Conservation (phyloP, 1,140 invertebrate genomes). For the Babylonia areolata region DNA sequence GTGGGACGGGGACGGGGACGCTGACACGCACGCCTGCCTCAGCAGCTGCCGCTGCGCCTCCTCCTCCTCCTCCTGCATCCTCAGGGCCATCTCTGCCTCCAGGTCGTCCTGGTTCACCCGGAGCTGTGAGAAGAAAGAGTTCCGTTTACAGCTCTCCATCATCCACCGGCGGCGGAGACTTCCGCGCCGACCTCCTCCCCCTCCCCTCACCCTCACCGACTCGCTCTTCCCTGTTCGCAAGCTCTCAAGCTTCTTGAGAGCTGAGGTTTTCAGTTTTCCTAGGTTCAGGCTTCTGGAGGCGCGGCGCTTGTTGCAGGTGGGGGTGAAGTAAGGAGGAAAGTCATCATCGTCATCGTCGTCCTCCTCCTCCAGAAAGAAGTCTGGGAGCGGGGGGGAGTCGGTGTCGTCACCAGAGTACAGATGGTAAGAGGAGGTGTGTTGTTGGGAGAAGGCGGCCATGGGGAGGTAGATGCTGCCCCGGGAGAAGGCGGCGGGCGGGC, state of each 20-base stretch:
- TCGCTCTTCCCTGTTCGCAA: background rate
- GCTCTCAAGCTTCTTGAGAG: background rate
- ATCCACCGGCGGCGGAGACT: background rate
- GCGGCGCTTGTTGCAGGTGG: background rate
- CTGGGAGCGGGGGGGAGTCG: background rate
- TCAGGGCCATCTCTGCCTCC: conserved; percentile 58
- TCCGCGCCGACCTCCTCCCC: background rate
- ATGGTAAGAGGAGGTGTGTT: background rate
- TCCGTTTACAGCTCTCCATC: background rate
- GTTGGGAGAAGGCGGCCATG: background rate
- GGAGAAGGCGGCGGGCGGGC: background rate
- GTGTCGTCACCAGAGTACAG: background rate
- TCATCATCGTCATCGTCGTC: background rate
- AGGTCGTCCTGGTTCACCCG: conserved; percentile 70
- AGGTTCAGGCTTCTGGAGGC: conserved; percentile 2
- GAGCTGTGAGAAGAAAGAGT: conserved; percentile 58
- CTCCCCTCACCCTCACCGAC: background rate
- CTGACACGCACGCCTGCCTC: conserved; percentile 26
- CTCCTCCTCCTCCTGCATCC: conserved; percentile 51
- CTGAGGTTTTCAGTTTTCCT: background rate
- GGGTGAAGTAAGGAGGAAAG: background rate
- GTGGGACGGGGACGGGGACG: conserved; percentile 58
- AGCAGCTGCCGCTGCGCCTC: conserved; percentile 56
- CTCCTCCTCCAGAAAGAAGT: background rate
- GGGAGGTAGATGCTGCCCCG: background rate